Evolutionary conservation across 1,140 invertebrate genomes (phyloP), one percentile per base, ranked within the genome.

Genomic region (Helicoverpa armigera): DNA sequence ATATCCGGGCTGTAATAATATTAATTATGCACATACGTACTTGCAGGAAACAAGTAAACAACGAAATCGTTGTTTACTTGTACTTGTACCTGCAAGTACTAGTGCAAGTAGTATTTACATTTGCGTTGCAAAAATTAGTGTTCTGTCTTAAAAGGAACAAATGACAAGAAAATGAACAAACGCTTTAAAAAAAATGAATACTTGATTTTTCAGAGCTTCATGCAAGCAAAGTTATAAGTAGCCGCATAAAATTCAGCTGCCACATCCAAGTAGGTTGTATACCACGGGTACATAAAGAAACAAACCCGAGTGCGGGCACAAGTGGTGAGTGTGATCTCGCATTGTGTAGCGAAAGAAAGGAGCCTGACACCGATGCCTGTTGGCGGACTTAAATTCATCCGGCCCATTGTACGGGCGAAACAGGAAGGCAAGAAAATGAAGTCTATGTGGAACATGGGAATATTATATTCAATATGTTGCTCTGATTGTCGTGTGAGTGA

Each of bases 311-410:
- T 80, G 65, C 58, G 69, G 29, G 43, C 63, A 70, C 82, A 72
- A 76, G 78, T 70, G 77, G 63, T 72, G 73, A 77, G 31, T 48
- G 75, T 77, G 73, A 80, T 72, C 35, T 51, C 74, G 56, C 72
- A 83, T 83, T 80, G 78, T 83, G 50, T 18, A 35, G 53, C 35
- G n/a, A 53, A 77, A 79, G 67, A 60, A 79, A 65, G 69, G 69
- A 73, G 67, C 12, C 58, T 53, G 78, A 80, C 67, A 73, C 78
- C 74, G 53, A 56, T 75, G 72, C 35, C 61, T 76, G 72, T 61
- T 63, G 43, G 23, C 54, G 23, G 65, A 58, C 56, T 70, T 51
- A 81, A 81, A 61, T 81, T 81, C 63, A 70, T 80, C 61, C 75
- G 75, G 75, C 51, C 75, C 48, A 65, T 77, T 77, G 75, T 77